Base-by-base conservation (phyloP, 2,888 invertebrate genomes). In the Drosophila glabriapex region DNA sequence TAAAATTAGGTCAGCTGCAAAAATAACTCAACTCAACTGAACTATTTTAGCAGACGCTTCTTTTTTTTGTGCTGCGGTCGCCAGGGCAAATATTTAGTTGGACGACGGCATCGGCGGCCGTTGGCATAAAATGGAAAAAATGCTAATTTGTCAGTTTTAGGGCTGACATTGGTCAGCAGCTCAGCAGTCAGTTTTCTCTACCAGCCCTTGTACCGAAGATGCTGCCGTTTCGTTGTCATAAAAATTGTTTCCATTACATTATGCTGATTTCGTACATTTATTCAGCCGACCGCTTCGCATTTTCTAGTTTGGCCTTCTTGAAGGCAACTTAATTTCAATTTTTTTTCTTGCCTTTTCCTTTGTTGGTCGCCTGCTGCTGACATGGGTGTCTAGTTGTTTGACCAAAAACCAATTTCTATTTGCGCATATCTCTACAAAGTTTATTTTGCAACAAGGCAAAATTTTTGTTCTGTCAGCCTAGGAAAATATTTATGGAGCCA, bases 1-100 rank as follows among this genome's bases (percentile, higher is more conserved):
- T 87, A 91, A 91, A 91, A 91, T 91, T 91, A 80, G 91, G 91
- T 91, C 91, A 91, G 88, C 89, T 91, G 91, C 87, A 89, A 88
- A 88, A 90, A 90, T 90, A 90, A 90, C 84, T 88, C 85, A 86
- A 82, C 87, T 73, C 69, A 33, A 66, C 62, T 79, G 74, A 87
- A 87, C 86, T 90, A 86, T 90, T 90, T 86, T 79, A 75, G 81
- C 71, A 68, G 73, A 64, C 77, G 58, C 46, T 76, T 81, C 68
- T 43, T 63, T 56, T 46, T 49, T 28, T 6, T 68, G 29, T 70
- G 59, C 61, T 70, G 69, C 49, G 76, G 70, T 71, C 69, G 79
- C 75, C 55, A 49, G 74, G 74, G 60, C 78, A 87, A 87, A 87
- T 90, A 87, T 90, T 90, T 88, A 90, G 90, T 83, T 73, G 75